Evolutionary conservation across 2,797 vertebrate species (phyloP), one percentile per base, ranked within the genome.

Genomic region (Sparus aurata): DNA sequence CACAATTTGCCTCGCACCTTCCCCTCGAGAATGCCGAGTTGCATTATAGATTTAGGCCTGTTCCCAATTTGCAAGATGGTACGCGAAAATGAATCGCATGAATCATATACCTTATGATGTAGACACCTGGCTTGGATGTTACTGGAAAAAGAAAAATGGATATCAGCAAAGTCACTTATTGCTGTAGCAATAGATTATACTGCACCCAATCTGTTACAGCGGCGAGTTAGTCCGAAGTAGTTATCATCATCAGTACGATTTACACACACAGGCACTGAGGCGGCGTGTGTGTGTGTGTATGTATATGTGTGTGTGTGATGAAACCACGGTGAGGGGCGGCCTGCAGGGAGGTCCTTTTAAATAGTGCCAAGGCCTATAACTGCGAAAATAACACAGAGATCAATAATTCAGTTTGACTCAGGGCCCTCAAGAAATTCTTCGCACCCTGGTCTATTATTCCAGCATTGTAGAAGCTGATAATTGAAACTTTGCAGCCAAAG

Each of bases 21-120:
- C 85, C 34, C 86, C 83, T 52, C 1, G 59, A 81, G 87, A 83
- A 85, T 66, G 55, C 69, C 50, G 43, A 47, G 23, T 79, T 89
- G 81, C 89, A 80, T 79, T 91, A 87, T 85, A 87, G 82, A 91
- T 92, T 91, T 86, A 89, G 85, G 69, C 71, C 80, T 87, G 84
- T 80, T 88, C 91, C 87, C 83, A 92, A 93, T 92, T 93, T 92
- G 85, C 89, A 89, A 87, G 81, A 90, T 86, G 83, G 82, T 89
- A 54, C 77, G 45, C 76, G 84, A 86, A 92, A 93, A 93, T 91
- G 68, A 89, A 88, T 85, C 79, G 3, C 86, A 93, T 89, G 89
- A 93, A 90, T 93, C 88, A 93, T 87, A 89, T 61, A 88, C 82
- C 84, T 90, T 85, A 90, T 89, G 87, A 90, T 90, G 84, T 85